Conservation (phyloP, 2,113 vertebrate species). For the Lipophrys pholis region DNA sequence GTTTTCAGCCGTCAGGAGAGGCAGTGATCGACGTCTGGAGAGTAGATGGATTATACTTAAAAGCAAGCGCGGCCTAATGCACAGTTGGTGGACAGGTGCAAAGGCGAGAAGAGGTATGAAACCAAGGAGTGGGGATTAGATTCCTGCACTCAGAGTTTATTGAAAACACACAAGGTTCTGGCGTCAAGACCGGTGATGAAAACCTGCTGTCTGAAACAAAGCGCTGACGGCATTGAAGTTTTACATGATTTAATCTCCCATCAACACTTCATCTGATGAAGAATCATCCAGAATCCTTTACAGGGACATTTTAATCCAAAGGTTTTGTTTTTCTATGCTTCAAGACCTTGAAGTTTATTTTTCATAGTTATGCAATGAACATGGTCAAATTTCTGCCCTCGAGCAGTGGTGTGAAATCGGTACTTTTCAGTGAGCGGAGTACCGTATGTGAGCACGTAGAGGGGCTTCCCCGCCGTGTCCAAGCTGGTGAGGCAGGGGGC, state of each 20-base stretch:
- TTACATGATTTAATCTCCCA: background rate
- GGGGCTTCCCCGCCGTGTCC: slow-evolving; percentile 97
- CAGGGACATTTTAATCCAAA: too few species aligned
- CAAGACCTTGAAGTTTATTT: too few species aligned
- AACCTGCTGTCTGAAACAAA: background rate
- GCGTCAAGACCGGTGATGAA: background rate
- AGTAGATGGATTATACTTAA: slow-evolving; percentile 2
- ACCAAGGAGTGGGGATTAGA: background rate
- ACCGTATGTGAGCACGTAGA: slow-evolving; percentile 98
- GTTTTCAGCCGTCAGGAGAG: slow-evolving; percentile 15
- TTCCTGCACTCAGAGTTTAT: background rate
- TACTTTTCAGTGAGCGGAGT: too few species aligned
- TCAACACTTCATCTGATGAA: background rate
- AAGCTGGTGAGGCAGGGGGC: slow-evolving; percentile 98
- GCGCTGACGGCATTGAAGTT: too few species aligned
- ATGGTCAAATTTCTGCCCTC: too few species aligned
- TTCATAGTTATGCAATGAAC: too few species aligned
- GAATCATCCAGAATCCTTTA: too few species aligned
- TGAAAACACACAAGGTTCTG: background rate
- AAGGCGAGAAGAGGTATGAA: background rate
- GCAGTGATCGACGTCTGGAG: background rate
- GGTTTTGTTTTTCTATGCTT: too few species aligned
- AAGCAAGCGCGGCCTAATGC: slow-evolving; percentile 2
- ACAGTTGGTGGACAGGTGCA: slow-evolving; percentile 17
- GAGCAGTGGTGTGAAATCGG: too few species aligned